Evolutionary conservation across 2,797 vertebrate genomes (phyloP), one percentile per base, ranked within the genome.

Genomic region (Onychomys torridus): DNA sequence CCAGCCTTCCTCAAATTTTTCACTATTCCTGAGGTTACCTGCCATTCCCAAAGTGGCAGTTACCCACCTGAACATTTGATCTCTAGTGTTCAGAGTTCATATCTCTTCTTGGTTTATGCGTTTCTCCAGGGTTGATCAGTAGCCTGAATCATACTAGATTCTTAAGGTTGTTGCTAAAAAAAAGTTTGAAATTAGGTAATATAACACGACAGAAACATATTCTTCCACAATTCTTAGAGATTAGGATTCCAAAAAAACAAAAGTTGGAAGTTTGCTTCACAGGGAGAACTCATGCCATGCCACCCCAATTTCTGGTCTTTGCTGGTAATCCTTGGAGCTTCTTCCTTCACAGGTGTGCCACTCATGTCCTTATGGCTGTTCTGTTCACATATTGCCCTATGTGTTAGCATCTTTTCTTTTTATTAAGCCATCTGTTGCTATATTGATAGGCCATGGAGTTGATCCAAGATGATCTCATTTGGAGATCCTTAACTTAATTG

Each of bases 401-500:
- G 63, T 6, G 9, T 61, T 49, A 12, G 0, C 46, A 46, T 55
- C 40, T 85, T 91, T 49, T 81, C 25, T 71, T 85, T n/a, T 65
- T 37, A 27, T 32, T 77, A 76, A 46, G 23, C 37, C 2, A 79
- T 73, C 90, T 90, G 52, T 52, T 14, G 9, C 49, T 83, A 77
- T 10, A 59, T 89, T 86, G 82, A 69, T 25, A 71, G 46, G 23
- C 52, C 23, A 46, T 2, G 1, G 12, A 37, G 63, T 69, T 69
- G 78, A 89, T 67, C 29, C 16, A 93, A 32, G 69, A 87, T n/a
- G 21, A 78, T 59, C 57, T 87, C 52, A 76, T 29, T 27, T 52
- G 82, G 83, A 83, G 52, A 87, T 49, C 77, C 46, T 92, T 63
- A 77, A 59, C 46, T 84, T 67, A 40, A 49, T 91, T 73, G 83